Base-by-base conservation (phyloP, 2,797 vertebrate species). In the Holocentrus rufus region DNA sequence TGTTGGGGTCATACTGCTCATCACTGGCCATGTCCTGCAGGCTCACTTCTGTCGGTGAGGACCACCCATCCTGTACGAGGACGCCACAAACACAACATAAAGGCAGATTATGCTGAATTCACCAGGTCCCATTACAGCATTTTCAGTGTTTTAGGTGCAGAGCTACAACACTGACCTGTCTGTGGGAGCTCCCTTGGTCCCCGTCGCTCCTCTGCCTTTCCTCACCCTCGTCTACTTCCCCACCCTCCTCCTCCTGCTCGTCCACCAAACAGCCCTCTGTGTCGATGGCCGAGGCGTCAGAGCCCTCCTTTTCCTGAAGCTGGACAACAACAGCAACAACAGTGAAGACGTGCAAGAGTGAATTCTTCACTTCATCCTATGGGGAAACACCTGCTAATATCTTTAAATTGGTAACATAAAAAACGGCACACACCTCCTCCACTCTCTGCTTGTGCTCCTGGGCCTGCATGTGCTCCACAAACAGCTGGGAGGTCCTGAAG, bases 401-500 rank as follows among this genome's bases (percentile, higher is more conserved):
- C 25, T 25, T 5, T 74, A 20, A 39, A 55, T 22, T 8, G n/a
- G n/a, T n/a, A 30, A 11, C 11, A 27, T 25, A 64, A 23, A 11
- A 44, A 3, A 23, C 3, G 2, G 22, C 14, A 8, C 49, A 58
- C 88, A 97, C 96, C 94, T 95, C 94, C 84, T 95, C 93, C 73
- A 95, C 92, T 81, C 93, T 95, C 77, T 95, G 95, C 74, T 95
- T 95, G 89, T 98, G 98, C 62, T 95, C 96, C 60, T 91, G 88
- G 13, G 96, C 96, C 88, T 98, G 96, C 91, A 98, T 93, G 47
- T 99, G 98, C 77, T 97, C 96, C 85, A 98, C 93, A 58, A 99
- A 99, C 69, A 96, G 95, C 89, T 95, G 94, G 2, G 97, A 94
- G 7, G 94, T 97, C 89, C 93, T 96, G 93, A 99, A 98, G 82